Evolutionary conservation across 2,888 invertebrate species (phyloP), one percentile per base, ranked within the genome.

Genomic region (Andrena marginata): DNA sequence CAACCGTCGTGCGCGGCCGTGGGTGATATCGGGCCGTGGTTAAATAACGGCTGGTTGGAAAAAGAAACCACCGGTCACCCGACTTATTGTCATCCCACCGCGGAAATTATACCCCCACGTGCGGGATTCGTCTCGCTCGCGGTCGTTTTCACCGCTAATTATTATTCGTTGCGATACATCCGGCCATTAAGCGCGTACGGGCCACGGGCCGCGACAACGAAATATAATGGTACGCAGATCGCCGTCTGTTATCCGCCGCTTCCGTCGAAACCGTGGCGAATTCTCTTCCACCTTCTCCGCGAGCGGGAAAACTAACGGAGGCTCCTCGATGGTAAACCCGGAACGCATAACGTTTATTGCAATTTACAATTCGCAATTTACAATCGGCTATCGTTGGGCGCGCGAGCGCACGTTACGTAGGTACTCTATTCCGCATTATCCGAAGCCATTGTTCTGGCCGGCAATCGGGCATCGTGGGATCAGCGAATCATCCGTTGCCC

Each of bases 391-490:
- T 77, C 70, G 74, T 48, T 49, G 62, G n/a, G n/a, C 56, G 71
- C 59, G 71, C 33, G 29, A 54, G 78, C 63, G 77, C 56, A 49
- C 65, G 62, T 64, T 64, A 69, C 80, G 76, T 64, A 69, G 76
- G 75, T 56, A 80, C 70, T 78, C 76, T 75, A 86, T 86, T 85
- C 83, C 83, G 83, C 83, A 85, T 86, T 86, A 85, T 86, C 86
- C 86, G 54, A 33, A 75, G 71, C 83, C 80, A 86, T 86, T 86
- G 86, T 86, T 86, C 85, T 64, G 68, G 35, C 49, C 62, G 74
- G 72, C 83, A 86, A 86, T 86, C 85, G 86, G 82, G 83, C 77
- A 85, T 86, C 86, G 86, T 85, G 86, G 79, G 85, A 86, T 85
- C 85, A 75, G 77, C 85, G 85, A 86, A 86, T 85, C 86, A 86